phyloP scores from a whole-genome alignment of 2,888 invertebrate genomes.

The Podabrus alpinus region DNA sequence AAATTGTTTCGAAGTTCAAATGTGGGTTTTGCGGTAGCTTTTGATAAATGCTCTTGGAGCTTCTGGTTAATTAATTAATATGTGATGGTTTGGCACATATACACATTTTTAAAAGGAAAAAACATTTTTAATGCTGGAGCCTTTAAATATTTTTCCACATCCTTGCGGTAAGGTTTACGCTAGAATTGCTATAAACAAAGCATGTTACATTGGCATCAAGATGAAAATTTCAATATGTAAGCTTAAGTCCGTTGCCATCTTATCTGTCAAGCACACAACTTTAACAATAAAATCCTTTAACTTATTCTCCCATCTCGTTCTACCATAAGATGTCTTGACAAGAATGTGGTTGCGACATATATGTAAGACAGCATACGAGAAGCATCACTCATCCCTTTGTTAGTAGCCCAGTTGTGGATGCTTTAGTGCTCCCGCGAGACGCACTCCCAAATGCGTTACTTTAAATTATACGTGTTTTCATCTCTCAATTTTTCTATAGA shows the following conservation, averaged over 20 bases:
- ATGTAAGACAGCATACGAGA: conserved; percentile 33
- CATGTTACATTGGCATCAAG: conserved; percentile 10
- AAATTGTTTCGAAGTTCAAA: background rate
- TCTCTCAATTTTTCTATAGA: conserved; percentile 33
- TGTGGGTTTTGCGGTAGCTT: background rate
- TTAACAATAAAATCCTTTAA: conserved; percentile 25
- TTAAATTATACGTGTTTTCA: conserved; percentile 37
- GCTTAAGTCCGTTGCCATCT: conserved; percentile 19
- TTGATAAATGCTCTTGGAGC: background rate
- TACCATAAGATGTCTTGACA: conserved; percentile 16
- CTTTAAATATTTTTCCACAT: background rate
- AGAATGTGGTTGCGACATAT: conserved; percentile 36
- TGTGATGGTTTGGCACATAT: background rate
- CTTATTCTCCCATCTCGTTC: conserved; percentile 18
- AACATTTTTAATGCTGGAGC: background rate
- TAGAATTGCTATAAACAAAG: conserved; percentile 21
- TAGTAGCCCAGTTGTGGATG: conserved; percentile 33
- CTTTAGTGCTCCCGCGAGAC: conserved; percentile 35
- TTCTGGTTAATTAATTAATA: background rate
- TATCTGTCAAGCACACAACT: conserved; percentile 24
- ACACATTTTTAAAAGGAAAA: background rate
- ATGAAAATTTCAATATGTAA: conserved; percentile 25
- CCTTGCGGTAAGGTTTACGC: conserved; percentile 6
- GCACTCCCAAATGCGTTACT: conserved; percentile 38
- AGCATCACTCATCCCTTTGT: conserved; percentile 38